These are phyloP conservation scores for Eudyptes chrysolophus DNA, from an alignment of 2,113 vertebrate species.

Conservation along the genomic window DNA sequence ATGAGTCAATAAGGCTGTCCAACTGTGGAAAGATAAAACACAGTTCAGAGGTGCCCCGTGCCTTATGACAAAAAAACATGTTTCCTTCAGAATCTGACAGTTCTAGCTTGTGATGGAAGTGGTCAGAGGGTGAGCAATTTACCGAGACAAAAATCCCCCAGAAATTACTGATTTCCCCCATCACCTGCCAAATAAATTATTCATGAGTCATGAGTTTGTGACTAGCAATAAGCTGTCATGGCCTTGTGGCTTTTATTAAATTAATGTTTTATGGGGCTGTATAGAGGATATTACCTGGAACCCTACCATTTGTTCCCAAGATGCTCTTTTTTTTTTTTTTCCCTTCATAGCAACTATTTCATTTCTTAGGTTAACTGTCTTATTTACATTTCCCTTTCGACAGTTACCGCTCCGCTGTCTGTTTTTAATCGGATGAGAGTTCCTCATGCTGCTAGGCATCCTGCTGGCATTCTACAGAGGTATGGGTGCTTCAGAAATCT, in stretches of 20 bases:
- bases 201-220: neutral
- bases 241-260: neutral
- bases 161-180: neutral
- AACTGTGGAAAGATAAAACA: neutral
- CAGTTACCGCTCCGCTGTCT: neutral
- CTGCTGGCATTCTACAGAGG: accelerated
- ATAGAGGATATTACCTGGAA: neutral
- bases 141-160: neutral
- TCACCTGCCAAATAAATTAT: neutral
- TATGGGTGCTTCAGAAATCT: neutral
- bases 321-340: neutral
- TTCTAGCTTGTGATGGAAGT: neutral
- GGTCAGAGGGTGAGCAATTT: neutral
- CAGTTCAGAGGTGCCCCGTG: neutral
- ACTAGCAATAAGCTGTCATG: neutral
- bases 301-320: neutral
- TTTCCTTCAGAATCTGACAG: neutral
- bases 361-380: neutral
- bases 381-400: neutral
- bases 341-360: neutral
- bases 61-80: neutral
- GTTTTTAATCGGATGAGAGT: neutral
- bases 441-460: neutral
- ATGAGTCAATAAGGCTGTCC: neutral
- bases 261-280: neutral